Percentiles rank a stretch among this genome's conserved stretches.
Evolutionary conservation across 2,888 invertebrate species (phyloP).

Genomic region (Oxyteleia sp.): DNA sequence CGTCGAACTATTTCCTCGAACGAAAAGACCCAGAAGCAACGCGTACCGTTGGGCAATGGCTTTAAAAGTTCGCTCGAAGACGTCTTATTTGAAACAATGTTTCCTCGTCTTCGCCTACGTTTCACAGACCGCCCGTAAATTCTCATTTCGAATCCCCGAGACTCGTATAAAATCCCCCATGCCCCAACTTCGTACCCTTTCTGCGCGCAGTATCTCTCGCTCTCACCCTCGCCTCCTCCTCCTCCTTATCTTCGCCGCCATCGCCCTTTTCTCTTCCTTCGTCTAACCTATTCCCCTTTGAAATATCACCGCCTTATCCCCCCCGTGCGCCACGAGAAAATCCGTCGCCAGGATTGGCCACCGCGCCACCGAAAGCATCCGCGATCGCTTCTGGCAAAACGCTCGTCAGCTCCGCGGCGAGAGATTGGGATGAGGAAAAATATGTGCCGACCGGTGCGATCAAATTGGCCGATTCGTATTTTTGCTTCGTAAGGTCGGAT

Average conservation of each 20-base stretch:
- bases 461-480: conserved; percentile 62
- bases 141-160: conserved; percentile 86
- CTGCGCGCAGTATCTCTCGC: conserved; percentile 66
- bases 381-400: conserved; percentile 62
- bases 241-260: conserved; percentile 73
- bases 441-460: conserved; percentile 49
- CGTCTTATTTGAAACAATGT: conserved; percentile 87
- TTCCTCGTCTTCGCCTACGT: conserved; percentile 78
- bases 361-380: conserved; percentile 56
- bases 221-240: conserved; percentile 59
- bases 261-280: conserved; percentile 75
- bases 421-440: conserved; percentile 55
- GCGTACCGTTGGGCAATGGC: conserved; percentile 69
- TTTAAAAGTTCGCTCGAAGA: conserved; percentile 79
- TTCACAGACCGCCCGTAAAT: conserved; percentile 85
- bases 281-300: conserved; percentile 80
- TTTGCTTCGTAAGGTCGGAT: conserved; percentile 47
- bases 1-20: conserved; percentile 65
- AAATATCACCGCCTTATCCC: conserved; percentile 80
- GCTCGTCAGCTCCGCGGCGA: conserved; percentile 35
- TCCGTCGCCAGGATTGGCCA: conserved; percentile 73
- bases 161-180: conserved; percentile 85
- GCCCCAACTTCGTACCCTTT: conserved; percentile 75
- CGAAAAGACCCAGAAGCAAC: conserved; percentile 64
- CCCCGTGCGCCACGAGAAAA: conserved; percentile 54